Evolutionary conservation across 2,113 vertebrate genomes (phyloP), one percentile per base, ranked within the genome.

Genomic region (Antennarius striatus): DNA sequence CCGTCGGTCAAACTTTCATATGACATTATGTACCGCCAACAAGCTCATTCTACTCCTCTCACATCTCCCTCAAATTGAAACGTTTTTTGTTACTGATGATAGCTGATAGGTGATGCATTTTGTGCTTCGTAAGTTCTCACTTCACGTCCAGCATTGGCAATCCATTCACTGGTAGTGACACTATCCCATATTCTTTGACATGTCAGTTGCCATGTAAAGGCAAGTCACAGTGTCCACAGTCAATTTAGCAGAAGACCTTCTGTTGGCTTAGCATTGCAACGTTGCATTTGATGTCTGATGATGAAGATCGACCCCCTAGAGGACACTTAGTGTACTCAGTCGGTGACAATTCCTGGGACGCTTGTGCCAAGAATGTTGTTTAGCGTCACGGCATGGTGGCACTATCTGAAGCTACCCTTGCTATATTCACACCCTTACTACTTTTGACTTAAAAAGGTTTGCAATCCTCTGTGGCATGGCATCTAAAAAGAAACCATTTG

Each of bases 151-250:
- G 46, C 28, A 22, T 16, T 42, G 68, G 45, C 2, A 14, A 60
- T 65, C 59, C 68, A 59, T 51, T 49, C 47, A 47, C 69, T 56
- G 63, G 60, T 73, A 58, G 59, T 50, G 55, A 67, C 3, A 11
- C 63, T 77, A 75, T 86, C 84, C 80, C 66, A 69, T 57, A 76
- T 77, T 84, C 79, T 75, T 80, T 88, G 70, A 81, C 28, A 52
- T 4, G 60, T 81, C 77, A 49, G 72, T 68, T 86, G 71, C 47
- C 32, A 86, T 87, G 85, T 80, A 78, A 80, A 47, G 30, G 68
- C 40, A 54, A 43, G 84, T 77, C 45, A 7, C 59, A 58, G 71
- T 72, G 64, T 81, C 80, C 52, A 73, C 40, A 14, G 22, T 22
- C 51, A 57, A 77, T 77, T 5, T 45, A 73, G 71, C 79, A 59